phyloP scores from a whole-genome alignment of 2,113 vertebrate species.

The Ammodytes dubius region DNA sequence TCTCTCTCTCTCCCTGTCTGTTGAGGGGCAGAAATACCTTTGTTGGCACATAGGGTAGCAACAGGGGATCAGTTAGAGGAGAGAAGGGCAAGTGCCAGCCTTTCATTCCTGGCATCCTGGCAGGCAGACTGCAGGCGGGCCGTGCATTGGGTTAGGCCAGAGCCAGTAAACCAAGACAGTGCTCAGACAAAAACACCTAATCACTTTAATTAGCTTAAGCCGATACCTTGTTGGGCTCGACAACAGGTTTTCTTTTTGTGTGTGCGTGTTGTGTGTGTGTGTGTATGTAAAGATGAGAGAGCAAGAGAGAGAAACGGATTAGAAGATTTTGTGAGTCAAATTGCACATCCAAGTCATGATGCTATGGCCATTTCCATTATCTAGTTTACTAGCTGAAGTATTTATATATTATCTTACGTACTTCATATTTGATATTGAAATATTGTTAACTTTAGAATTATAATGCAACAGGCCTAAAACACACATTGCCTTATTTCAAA shows the following conservation, averaged over 20 bases:
- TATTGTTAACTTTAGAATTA: too few relatives aligned
- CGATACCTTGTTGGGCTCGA: slow-evolving; percentile 41
- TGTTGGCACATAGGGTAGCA: slow-evolving; percentile 66
- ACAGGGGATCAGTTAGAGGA: slow-evolving; percentile 72
- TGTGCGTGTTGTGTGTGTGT: slow-evolving; percentile 2
- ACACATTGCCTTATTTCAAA: too few relatives aligned
- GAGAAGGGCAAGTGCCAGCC: slow-evolving; percentile 48
- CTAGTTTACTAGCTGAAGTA: background rate
- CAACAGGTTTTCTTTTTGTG: slow-evolving; percentile 12
- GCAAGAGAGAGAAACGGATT: background rate
- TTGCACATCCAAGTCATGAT: background rate
- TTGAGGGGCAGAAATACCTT: slow-evolving; percentile 66
- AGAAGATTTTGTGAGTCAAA: background rate
- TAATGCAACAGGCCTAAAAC: too few relatives aligned
- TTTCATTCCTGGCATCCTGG: slow-evolving; percentile 61
- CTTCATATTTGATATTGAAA: background rate
- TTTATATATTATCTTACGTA: background rate
- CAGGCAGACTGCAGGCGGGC: slow-evolving; percentile 35
- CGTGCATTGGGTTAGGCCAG: slow-evolving; percentile 22
- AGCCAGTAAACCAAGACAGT: slow-evolving; percentile 59
- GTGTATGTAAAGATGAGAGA: background rate
- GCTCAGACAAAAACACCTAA: slow-evolving; percentile 68
- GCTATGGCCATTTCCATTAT: background rate
- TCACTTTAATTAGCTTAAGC: slow-evolving; percentile 64
- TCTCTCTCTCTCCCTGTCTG: slow-evolving; percentile 21